Percentiles rank a stretch among this genome's conserved stretches.
phyloP scores from a whole-genome alignment of 2,888 invertebrate species.

The Allygus modestus region DNA sequence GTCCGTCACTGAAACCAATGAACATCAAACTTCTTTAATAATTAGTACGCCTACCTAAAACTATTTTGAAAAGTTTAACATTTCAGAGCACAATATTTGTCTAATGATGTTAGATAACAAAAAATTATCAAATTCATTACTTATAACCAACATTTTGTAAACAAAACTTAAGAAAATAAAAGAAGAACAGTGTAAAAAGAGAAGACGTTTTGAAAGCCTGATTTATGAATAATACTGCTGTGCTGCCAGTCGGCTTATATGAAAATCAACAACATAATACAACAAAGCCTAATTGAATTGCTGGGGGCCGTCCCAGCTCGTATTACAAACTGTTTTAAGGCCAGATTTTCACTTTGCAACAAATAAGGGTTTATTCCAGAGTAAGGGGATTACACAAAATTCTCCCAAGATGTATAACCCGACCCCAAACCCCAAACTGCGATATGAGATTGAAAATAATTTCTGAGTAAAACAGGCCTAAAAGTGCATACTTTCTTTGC shows the following conservation, averaged over 20 bases:
- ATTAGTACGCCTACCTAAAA: too few relatives aligned
- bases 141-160: not conserved
- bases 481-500: not conserved
- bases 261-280: slow-evolving; percentile 37
- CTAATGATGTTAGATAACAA: too few relatives aligned
- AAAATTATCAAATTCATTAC: not conserved
- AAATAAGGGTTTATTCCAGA: slow-evolving; percentile 25
- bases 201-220: not conserved
- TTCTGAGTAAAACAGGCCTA: not conserved
- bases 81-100: too few relatives aligned
- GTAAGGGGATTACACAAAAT: slow-evolving; percentile 4
- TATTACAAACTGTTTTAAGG: slow-evolving; percentile 25
- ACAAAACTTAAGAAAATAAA: not conserved
- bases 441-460: slow-evolving; percentile 19
- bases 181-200: not conserved
- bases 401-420: slow-evolving; percentile 13
- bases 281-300: slow-evolving; percentile 41
- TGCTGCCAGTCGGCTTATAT: slow-evolving; percentile 11
- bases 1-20: too few relatives aligned
- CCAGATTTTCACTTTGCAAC: slow-evolving; percentile 48
- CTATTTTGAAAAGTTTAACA: too few relatives aligned
- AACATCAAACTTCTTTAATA: too few relatives aligned
- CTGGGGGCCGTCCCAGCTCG: not conserved
- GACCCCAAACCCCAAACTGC: not conserved
- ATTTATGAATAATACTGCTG: slow-evolving; percentile 11